Conservation (phyloP, 2,113 vertebrate genomes). For the Dromiciops gliroides region DNA sequence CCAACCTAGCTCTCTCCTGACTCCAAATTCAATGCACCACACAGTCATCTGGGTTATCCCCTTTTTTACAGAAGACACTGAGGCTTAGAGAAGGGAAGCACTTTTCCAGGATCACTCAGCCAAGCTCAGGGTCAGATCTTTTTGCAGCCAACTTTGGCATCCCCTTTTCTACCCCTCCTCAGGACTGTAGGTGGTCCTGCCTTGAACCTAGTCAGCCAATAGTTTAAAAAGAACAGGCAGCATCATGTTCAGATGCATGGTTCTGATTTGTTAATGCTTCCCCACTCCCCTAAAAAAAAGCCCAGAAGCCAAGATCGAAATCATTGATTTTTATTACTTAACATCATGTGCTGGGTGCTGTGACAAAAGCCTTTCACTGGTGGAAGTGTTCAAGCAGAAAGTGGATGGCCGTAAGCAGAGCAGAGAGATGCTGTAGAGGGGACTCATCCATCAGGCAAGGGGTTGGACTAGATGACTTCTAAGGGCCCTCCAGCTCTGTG, state of each 20-base stretch:
- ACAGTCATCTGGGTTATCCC: background rate
- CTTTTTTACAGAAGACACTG: background rate
- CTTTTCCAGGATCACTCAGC: background rate
- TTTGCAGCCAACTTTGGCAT: background rate
- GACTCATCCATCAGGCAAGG: background rate
- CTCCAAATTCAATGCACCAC: background rate
- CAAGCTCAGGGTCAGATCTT: background rate
- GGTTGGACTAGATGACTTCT: background rate
- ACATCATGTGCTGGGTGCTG: background rate
- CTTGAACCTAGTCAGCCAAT: background rate
- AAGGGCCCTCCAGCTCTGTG: background rate
- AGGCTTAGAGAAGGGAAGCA: background rate
- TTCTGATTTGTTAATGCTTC: background rate
- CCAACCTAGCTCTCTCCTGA: background rate
- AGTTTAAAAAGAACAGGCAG: background rate
- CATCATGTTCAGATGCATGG: background rate
- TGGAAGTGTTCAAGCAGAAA: background rate
- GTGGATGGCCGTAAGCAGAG: background rate
- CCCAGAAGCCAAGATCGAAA: background rate
- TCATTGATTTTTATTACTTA: constrained; percentile 6
- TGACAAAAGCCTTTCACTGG: background rate
- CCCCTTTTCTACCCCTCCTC: background rate
- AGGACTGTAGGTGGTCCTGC: background rate
- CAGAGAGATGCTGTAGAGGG: background rate
- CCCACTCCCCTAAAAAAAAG: constrained; percentile 17